Evolutionary conservation across 23 tunicate species (phyloP), one percentile per base, ranked within the genome.

Genomic region (Trididemnum miniatum): DNA sequence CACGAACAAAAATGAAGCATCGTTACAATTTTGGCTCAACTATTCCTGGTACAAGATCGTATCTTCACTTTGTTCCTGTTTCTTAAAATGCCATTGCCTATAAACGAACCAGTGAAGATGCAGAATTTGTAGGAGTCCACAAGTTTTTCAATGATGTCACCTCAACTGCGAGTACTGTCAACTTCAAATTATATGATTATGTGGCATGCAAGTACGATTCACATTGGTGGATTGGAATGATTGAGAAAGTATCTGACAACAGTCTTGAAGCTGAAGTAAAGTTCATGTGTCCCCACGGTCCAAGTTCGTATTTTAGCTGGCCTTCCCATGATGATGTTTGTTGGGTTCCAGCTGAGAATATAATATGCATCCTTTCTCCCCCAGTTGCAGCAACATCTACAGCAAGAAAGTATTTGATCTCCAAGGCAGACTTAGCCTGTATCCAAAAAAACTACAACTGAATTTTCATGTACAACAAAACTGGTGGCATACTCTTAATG

Each of bases 41-140:
- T 18, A 71, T 31, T 20, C 37, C 76, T 31, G 36, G 76, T 5
- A 71, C 76, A 26, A 23, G 76, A 34, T 71, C 76, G 4, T 71
- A 20, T 37, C 76, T 26, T 32, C 29, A 71, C 22, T 71, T 71
- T 71, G 5, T 18, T 4, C 37, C 69, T 4, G 29, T 62, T 62
- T 62, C 24, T 4, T 4, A 62, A 62, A 22, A n/a, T 62, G 15
- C 69, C 4, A 62, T 62, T 22, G 69, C 23, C 15, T 62, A 62
- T 25, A 62, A 62, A 24, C 20, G 69, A 62, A 62, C 69, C 4
- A 22, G 24, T 62, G 20, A 62, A 22, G 69, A 62, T 62, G 54
- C 54, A 44, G 54, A 44, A 44, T 44, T 44, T 44, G 54, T 15
- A 7, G 54, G 54, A 44, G 54, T 44, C 9, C 54, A 44, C 54